A percentile compares a stretch with the other conserved stretches of the same genome.
Evolutionary conservation across 2,113 vertebrate species (phyloP).

Genomic region (Meleagris gallopavo): DNA sequence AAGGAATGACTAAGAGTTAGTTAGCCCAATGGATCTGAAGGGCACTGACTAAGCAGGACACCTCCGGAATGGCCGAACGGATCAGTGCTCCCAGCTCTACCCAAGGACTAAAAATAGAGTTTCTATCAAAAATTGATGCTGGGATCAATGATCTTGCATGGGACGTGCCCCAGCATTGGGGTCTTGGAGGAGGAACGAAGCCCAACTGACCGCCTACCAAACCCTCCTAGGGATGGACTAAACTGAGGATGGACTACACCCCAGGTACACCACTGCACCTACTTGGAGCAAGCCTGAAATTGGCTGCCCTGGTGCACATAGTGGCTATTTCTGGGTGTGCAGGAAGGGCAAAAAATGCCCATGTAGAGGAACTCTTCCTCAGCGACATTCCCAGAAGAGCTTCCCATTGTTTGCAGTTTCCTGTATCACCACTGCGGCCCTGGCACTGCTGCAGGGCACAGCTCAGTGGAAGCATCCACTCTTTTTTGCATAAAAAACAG

Average conservation of each 20-base stretch:
- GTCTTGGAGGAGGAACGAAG: not conserved
- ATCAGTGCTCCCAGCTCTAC: not conserved
- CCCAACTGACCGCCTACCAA: not conserved
- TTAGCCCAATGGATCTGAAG: not conserved
- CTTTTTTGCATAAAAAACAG: not conserved
- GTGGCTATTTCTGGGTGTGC: constrained; percentile 6
- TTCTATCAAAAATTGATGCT: not conserved
- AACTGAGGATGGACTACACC: not conserved
- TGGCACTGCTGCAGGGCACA: not conserved
- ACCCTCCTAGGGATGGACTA: not conserved
- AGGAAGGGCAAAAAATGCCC: not conserved
- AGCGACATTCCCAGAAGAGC: not conserved
- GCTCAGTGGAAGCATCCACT: not conserved
- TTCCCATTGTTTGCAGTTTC: rapidly evolving
- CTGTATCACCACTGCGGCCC: rapidly evolving
- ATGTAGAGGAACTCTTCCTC: not conserved
- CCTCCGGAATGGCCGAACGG: not conserved
- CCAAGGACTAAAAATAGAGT: not conserved
- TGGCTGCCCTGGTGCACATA: rapidly evolving
- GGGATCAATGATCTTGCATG: not conserved
- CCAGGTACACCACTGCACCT: not conserved
- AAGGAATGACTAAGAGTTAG: constrained; percentile 44
- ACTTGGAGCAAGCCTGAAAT: not conserved
- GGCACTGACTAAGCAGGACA: not conserved
- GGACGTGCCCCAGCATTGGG: not conserved